A percentile compares a stretch with the other conserved stretches of the same genome.
Evolutionary conservation across 2,888 invertebrate genomes (phyloP).

Genomic region (Acanthococcus lagerstroemiae): DNA sequence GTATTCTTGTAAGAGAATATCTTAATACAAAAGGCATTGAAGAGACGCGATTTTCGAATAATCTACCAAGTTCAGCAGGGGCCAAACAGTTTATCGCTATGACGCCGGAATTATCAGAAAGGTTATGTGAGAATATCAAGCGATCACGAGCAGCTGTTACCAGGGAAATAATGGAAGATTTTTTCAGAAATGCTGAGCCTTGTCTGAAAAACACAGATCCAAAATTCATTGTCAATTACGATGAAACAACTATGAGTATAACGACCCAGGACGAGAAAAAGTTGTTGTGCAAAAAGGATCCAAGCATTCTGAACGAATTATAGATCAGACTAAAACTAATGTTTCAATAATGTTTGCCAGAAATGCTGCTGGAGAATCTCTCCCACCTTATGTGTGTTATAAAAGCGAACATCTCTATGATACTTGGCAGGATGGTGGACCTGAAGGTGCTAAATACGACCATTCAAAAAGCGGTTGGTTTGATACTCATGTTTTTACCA

Average conservation of each 20-base stretch:
- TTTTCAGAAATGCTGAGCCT: conserved; percentile 36
- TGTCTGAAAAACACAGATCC: conserved; percentile 32
- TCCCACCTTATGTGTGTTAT: conserved; percentile 34
- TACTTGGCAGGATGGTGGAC: conserved; percentile 33
- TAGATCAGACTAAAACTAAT: too few relatives aligned
- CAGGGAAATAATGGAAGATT: conserved; percentile 35
- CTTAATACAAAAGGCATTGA: conserved; percentile 34
- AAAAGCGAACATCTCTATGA: conserved; percentile 31
- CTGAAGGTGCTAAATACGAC: conserved; percentile 33
- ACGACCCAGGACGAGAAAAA: conserved; percentile 37
- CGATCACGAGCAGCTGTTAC: conserved; percentile 36
- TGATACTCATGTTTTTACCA: conserved; percentile 16
- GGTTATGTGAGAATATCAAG: conserved; percentile 34
- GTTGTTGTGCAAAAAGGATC: too few relatives aligned
- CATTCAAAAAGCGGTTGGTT: conserved; percentile 39
- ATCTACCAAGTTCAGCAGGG: conserved; percentile 36
- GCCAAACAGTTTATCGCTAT: conserved; percentile 35
- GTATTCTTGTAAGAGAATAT: conserved; percentile 36
- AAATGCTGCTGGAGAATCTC: conserved; percentile 32
- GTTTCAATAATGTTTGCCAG: conserved; percentile 33
- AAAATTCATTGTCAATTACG: conserved; percentile 38
- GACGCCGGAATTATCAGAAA: conserved; percentile 34
- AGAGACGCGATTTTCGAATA: conserved; percentile 34
- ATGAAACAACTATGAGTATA: conserved; percentile 39
- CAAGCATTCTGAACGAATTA: too few relatives aligned